These are phyloP conservation scores for Xanthia icteritia DNA, from an alignment of 2,888 invertebrate species.

Conservation along the genomic window DNA sequence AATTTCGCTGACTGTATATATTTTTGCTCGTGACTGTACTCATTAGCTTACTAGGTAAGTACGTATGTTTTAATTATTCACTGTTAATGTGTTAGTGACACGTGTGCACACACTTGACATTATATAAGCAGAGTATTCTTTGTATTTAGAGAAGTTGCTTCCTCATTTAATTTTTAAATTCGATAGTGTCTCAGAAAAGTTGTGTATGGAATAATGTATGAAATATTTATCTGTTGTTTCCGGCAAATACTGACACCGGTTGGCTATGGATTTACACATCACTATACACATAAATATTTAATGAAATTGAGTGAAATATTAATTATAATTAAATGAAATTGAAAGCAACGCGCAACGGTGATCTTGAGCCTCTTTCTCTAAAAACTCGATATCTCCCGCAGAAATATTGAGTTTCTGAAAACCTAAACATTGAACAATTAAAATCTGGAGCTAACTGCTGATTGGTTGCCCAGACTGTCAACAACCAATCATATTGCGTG, in stretches of 20 bases:
- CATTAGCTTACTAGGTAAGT: slow-evolving; percentile 12
- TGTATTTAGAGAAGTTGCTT: slow-evolving; percentile 24
- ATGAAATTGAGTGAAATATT: not conserved
- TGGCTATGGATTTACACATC: not conserved
- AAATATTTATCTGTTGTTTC: not conserved
- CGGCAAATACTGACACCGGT: not conserved
- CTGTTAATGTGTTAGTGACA: slow-evolving; percentile 14
- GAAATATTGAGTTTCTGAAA: not conserved
- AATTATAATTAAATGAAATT: not conserved
- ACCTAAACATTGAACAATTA: not conserved
- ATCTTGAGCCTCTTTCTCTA: not conserved
- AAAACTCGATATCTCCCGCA: not conserved
- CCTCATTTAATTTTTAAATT: slow-evolving; percentile 7
- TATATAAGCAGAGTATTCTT: slow-evolving; percentile 22
- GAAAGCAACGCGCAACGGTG: not conserved
- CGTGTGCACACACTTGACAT: slow-evolving; percentile 24
- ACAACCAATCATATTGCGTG: not conserved
- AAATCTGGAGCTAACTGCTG: not conserved
- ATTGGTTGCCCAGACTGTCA: not conserved
- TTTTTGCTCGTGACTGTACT: slow-evolving; percentile 21
- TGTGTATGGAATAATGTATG: not conserved
- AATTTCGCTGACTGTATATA: not conserved
- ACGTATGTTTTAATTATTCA: slow-evolving; percentile 20
- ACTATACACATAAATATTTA: not conserved
- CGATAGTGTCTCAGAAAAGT: not conserved